A percentile compares a stretch with the other conserved stretches of the same genome.
These are phyloP conservation scores for Marisa cornuarietis DNA, from an alignment of 1,140 invertebrate genomes.

Conservation along the genomic window DNA sequence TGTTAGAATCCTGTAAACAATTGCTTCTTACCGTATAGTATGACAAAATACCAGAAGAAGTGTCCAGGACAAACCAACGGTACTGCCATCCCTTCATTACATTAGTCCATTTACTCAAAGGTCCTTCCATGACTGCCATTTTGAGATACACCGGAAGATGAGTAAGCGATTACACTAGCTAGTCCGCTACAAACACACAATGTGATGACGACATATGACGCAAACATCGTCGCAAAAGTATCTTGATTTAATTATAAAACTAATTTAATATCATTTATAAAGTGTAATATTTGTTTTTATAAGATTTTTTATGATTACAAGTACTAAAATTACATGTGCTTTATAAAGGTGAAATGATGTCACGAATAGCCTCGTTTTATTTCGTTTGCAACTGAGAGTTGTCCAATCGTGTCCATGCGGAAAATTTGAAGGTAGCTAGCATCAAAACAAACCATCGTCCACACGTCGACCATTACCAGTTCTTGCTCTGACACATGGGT, in stretches of 20 bases:
- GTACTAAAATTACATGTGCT: no score
- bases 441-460: background rate
- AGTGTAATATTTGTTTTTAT: background rate
- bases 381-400: slow-evolving; percentile 6
- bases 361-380: background rate
- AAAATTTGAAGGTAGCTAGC: slow-evolving; percentile 34
- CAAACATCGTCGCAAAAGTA: background rate
- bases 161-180: no score
- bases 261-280: background rate
- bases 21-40: slow-evolving; percentile 91
- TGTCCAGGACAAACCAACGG: slow-evolving; percentile 98
- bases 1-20: background rate
- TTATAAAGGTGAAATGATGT: no score
- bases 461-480: background rate
- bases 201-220: no score
- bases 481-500: background rate
- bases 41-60: slow-evolving; percentile 91
- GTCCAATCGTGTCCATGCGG: slow-evolving; percentile 38
- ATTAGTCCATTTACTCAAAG: slow-evolving; percentile 99
- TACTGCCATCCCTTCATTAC: slow-evolving; percentile 99
- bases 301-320: no score
- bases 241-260: background rate
- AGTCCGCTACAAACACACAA: no score
- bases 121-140: slow-evolving; percentile 83
- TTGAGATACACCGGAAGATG: slow-evolving; percentile 10